Percentiles rank a stretch among this genome's conserved stretches.
phyloP scores from a whole-genome alignment of 2,888 invertebrate species.

The Torymus texanus region DNA sequence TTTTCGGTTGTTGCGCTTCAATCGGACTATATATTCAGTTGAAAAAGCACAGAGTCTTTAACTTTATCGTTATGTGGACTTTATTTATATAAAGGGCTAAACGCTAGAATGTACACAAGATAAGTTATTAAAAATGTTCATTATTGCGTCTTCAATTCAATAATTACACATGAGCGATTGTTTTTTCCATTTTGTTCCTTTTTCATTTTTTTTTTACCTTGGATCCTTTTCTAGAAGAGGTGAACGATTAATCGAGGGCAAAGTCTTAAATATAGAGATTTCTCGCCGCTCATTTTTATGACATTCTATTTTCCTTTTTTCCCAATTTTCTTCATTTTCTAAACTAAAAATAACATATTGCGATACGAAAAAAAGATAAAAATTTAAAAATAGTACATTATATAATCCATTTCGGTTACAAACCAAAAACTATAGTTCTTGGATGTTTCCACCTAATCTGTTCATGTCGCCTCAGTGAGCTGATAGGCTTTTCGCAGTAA shows the following conservation, averaged over 20 bases:
- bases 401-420: conserved; percentile 44
- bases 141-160: conserved; percentile 65
- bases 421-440: conserved; percentile 36
- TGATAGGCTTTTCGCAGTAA: conserved; percentile 21
- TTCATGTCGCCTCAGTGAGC: conserved; percentile 2
- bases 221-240: conserved; percentile 62
- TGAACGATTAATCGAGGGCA: conserved; percentile 65
- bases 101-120: conserved; percentile 73
- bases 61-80: conserved; percentile 70
- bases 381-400: conserved; percentile 42
- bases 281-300: conserved; percentile 57
- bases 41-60: conserved; percentile 45
- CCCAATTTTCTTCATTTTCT: conserved; percentile 49
- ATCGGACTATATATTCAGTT: conserved; percentile 16
- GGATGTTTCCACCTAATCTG: conserved; percentile 18
- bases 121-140: conserved; percentile 73
- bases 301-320: conserved; percentile 49
- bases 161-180: conserved; percentile 49
- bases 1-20: not conserved
- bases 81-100: conserved; percentile 73
- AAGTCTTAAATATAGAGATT: conserved; percentile 62
- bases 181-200: conserved; percentile 32
- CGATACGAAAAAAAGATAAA: conserved; percentile 49
- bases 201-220: conserved; percentile 4
- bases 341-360: conserved; percentile 52